Percentiles rank a stretch among this genome's conserved stretches.
Conservation (phyloP, 2,113 vertebrate species). For the Uria aalge region DNA sequence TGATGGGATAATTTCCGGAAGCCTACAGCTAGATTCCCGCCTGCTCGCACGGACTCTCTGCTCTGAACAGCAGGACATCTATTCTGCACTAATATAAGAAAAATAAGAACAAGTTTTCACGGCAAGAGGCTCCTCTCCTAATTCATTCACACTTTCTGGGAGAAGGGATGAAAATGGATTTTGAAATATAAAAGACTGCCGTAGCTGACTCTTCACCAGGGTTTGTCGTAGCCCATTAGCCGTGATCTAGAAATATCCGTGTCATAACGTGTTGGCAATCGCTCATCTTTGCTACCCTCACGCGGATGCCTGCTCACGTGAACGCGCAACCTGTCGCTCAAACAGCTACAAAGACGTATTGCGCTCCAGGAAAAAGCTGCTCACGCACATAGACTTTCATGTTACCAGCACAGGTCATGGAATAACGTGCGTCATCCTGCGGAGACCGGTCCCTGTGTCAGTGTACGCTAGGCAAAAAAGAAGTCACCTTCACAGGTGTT, state of each 20-base stretch:
- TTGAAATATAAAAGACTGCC: neutral
- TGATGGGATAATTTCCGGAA: neutral
- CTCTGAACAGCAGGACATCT: neutral
- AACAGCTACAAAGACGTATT: neutral
- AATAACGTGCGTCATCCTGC: neutral
- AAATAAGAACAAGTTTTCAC: conserved; percentile 26
- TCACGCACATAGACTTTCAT: neutral
- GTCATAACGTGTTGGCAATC: neutral
- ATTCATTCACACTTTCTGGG: neutral
- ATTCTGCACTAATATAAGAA: neutral
- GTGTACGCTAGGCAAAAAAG: neutral
- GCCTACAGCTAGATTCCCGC: neutral
- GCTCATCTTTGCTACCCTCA: neutral
- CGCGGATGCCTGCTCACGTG: neutral
- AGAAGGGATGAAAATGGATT: conserved; percentile 2
- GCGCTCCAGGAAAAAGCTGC: neutral
- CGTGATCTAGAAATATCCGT: neutral
- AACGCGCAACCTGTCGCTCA: neutral
- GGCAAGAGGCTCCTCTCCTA: neutral
- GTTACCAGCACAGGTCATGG: neutral
- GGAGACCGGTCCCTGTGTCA: neutral
- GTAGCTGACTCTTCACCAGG: neutral
- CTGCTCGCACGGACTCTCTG: neutral
- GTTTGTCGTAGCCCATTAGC: neutral
- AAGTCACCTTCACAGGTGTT: neutral